These are phyloP conservation scores for Drosophila sordidula DNA, from an alignment of 2,888 invertebrate genomes.

Conservation along the genomic window DNA sequence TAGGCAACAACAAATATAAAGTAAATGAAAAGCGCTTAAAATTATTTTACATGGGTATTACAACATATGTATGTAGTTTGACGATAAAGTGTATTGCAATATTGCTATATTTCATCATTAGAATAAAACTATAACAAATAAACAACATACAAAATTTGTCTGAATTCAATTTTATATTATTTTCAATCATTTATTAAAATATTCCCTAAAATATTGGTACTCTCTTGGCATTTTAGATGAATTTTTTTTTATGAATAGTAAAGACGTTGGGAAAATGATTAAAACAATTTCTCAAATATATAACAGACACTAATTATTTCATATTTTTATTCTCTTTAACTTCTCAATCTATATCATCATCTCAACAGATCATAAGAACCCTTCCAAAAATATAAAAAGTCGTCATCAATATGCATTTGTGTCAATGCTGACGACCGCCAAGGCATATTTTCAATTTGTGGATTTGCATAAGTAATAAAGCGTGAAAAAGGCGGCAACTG, in stretches of 20 bases:
- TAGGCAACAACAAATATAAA: neutral
- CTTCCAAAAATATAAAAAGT: neutral
- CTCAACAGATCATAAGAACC: neutral
- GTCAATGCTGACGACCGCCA: neutral
- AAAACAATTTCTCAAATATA: neutral
- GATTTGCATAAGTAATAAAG: neutral
- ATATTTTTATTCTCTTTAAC: neutral
- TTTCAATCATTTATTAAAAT: no score
- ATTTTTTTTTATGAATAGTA: no score
- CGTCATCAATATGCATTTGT: constrained; percentile 1
- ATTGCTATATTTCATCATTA: no score
- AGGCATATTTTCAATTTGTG: constrained; percentile 1
- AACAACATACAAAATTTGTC: no score
- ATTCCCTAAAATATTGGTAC: no score
- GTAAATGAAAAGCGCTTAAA: neutral
- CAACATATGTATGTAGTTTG: no score
- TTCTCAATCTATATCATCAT: neutral
- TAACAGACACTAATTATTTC: neutral
- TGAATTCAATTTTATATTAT: no score
- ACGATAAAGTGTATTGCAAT: no score
- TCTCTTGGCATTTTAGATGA: no score
- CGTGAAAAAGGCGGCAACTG: neutral
- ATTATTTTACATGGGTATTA: no score
- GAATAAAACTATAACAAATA: no score
- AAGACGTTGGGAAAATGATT: neutral